phyloP scores from a whole-genome alignment of 2,113 vertebrate species.

The Aythya baeri region DNA sequence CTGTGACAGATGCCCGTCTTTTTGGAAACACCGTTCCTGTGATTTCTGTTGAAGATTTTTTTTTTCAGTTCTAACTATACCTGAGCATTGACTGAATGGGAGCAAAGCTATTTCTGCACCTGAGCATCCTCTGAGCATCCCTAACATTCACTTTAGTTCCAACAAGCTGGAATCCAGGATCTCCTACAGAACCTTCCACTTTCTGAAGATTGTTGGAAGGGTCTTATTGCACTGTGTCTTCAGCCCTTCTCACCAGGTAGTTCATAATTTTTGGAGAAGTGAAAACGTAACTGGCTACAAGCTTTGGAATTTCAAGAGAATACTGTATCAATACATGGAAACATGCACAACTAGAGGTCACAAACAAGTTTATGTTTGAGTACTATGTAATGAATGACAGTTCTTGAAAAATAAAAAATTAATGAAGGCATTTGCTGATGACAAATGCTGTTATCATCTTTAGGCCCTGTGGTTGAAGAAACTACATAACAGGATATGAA shows the following conservation, averaged over 20 bases:
- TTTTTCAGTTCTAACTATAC: neutral
- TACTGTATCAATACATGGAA: neutral
- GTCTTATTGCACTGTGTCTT: neutral
- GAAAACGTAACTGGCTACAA: neutral
- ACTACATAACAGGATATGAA: neutral
- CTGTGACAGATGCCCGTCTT: neutral
- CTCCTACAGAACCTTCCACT: accelerated
- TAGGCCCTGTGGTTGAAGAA: neutral
- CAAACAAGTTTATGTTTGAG: neutral
- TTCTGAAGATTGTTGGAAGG: neutral
- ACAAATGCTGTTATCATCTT: neutral
- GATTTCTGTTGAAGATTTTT: neutral
- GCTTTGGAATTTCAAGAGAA: neutral
- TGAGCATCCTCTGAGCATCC: neutral
- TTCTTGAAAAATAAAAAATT: constrained; percentile 6
- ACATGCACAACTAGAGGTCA: neutral
- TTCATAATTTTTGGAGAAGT: neutral
- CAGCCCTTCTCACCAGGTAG: neutral
- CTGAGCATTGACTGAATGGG: neutral
- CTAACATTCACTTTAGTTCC: neutral
- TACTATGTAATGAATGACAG: neutral
- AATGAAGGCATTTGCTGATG: neutral
- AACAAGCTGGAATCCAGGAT: neutral
- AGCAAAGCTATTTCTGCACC: neutral
- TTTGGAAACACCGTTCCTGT: neutral